Evolutionary conservation across 2,797 vertebrate genomes (phyloP).

Genomic region (Ispidina lecontei): DNA sequence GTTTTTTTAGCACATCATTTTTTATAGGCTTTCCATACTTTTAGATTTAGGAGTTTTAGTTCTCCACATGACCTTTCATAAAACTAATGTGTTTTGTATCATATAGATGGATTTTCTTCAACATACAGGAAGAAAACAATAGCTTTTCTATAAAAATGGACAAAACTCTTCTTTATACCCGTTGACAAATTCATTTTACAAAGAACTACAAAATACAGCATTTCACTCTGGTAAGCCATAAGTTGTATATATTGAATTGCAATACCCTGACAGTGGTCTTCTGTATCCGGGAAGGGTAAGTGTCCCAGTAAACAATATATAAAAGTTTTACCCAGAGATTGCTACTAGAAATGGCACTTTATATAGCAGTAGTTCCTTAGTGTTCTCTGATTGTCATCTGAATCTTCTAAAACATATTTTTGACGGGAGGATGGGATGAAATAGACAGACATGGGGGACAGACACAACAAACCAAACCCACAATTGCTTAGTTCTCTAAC

Average conservation of each 20-base stretch:
- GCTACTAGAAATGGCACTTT: neutral
- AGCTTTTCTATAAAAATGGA: conserved; percentile 2
- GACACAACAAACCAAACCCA: neutral
- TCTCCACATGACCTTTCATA: neutral
- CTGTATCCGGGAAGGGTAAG: neutral
- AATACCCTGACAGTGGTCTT: neutral
- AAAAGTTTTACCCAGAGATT: neutral
- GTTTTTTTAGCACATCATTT: neutral
- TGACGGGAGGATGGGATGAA: neutral
- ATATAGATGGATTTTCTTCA: neutral
- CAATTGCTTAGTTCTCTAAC: neutral
- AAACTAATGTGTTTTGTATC: neutral
- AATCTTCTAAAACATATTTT: neutral
- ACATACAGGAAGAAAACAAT: neutral
- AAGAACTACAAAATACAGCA: conserved; percentile 1
- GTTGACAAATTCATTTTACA: conserved; percentile 30
- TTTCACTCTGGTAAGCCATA: neutral
- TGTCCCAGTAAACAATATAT: neutral
- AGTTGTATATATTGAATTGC: conserved; percentile 15
- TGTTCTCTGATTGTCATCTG: neutral
- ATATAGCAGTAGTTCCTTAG: neutral
- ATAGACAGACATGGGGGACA: too few species aligned
- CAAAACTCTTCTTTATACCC: neutral
- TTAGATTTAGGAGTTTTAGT: neutral
- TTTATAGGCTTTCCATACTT: neutral